These are phyloP conservation scores for Mormoops blainvillei DNA, from an alignment of 2,113 vertebrate species.

Conservation along the genomic window DNA sequence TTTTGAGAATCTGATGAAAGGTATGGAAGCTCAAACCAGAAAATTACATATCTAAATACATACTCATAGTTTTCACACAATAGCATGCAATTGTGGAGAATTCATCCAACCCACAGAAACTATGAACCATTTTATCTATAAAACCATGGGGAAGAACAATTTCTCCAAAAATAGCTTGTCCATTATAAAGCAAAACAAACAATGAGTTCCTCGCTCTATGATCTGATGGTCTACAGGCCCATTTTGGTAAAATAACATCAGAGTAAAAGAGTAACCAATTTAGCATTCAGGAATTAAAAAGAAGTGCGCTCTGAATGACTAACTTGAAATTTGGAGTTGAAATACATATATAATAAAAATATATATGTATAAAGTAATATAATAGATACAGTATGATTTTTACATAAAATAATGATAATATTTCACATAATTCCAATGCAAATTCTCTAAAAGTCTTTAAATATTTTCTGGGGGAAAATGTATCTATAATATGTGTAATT, in stretches of 20 bases:
- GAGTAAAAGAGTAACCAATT: not conserved
- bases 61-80: not conserved
- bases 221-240: not conserved
- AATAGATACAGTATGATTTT: not conserved
- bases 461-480: not conserved
- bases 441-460: not conserved
- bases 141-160: not conserved
- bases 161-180: not conserved
- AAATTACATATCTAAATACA: conserved; percentile 13
- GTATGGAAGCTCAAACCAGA: not conserved
- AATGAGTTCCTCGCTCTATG: not conserved
- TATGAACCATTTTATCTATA: not conserved
- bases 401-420: not conserved
- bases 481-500: not conserved
- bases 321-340: not conserved
- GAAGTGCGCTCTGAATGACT: not conserved
- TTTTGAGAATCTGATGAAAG: conserved; percentile 30
- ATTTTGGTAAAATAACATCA: not conserved
- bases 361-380: not conserved
- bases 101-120: not conserved
- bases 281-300: not conserved
- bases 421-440: not conserved
- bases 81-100: not conserved
- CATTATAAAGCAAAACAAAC: not conserved
- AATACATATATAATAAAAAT: not conserved